phyloP scores from a whole-genome alignment of 1,140 invertebrate species.

The Odontomachus brunneus region DNA sequence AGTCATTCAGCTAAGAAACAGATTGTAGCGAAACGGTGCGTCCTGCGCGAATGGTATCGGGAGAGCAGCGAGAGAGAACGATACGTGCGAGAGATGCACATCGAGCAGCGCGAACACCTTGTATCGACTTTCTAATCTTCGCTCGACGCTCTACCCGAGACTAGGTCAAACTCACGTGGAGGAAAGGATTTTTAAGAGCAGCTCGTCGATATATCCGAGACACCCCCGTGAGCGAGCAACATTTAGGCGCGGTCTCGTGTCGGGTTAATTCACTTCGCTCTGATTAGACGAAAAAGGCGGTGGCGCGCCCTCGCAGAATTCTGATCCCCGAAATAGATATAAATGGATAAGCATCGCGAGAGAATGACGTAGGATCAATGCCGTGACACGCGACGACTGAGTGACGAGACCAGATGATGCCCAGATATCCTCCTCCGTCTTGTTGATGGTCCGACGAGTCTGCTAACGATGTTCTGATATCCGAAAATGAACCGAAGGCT shows the following conservation, averaged over 20 bases:
- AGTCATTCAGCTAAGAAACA: background rate
- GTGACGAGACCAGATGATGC: background rate
- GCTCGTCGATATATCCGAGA: background rate
- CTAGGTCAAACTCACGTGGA: slow-evolving; percentile 11
- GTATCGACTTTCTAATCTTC: slow-evolving; percentile 21
- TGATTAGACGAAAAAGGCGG: slow-evolving; percentile 55
- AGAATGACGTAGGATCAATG: slow-evolving; percentile 7
- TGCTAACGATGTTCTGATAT: too few relatives aligned
- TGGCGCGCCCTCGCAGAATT: slow-evolving; percentile 36
- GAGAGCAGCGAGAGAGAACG: background rate
- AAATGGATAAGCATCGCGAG: slow-evolving; percentile 40
- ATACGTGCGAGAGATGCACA: background rate
- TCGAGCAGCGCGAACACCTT: background rate
- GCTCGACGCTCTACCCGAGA: background rate
- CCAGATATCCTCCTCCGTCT: too few relatives aligned
- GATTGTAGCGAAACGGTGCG: background rate
- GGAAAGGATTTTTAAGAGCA: slow-evolving; percentile 37
- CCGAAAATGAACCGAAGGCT: too few relatives aligned
- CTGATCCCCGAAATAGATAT: slow-evolving; percentile 31
- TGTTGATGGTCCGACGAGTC: too few relatives aligned
- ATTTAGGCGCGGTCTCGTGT: slow-evolving; percentile 62
- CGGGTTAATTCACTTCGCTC: slow-evolving; percentile 45
- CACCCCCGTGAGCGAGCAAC: slow-evolving; percentile 5
- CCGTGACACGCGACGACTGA: slow-evolving; percentile 5
- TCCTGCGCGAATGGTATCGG: background rate